Percentiles rank a stretch among this genome's conserved stretches.
Conservation (phyloP, 1,140 invertebrate genomes). For the Calephelis virginiensis region DNA sequence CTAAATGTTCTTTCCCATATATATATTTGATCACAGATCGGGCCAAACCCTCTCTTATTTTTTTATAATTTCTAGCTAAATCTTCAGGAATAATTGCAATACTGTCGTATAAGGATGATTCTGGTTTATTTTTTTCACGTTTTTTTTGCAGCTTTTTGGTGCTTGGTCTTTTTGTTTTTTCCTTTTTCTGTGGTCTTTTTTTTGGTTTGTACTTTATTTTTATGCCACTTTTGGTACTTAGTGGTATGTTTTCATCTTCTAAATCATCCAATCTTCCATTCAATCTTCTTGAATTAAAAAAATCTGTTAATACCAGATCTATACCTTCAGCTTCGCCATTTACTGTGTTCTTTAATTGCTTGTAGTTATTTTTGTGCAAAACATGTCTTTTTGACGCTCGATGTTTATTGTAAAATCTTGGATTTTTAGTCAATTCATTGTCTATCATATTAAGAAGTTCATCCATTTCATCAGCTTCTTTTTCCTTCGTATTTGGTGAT, state of each 20-base stretch:
- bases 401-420: neutral
- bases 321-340: neutral
- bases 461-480: neutral
- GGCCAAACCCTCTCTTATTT: conserved; percentile 7
- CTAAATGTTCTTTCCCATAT: neutral
- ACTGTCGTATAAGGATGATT: conserved; percentile 8
- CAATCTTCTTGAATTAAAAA: neutral
- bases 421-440: neutral
- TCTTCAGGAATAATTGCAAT: neutral
- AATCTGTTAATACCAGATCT: neutral
- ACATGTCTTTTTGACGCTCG: neutral
- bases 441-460: neutral
- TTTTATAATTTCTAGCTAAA: conserved; percentile 6
- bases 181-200: neutral
- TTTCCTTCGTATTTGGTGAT: neutral
- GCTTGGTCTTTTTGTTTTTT: neutral
- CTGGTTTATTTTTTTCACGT: neutral
- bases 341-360: neutral
- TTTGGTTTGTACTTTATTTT: neutral
- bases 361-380: neutral
- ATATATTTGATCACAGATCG: conserved; percentile 2
- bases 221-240: neutral
- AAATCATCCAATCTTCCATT: neutral
- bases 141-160: neutral
- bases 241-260: neutral